These are phyloP conservation scores for Upupa epops DNA, from an alignment of 2,113 vertebrate species.

Conservation along the genomic window DNA sequence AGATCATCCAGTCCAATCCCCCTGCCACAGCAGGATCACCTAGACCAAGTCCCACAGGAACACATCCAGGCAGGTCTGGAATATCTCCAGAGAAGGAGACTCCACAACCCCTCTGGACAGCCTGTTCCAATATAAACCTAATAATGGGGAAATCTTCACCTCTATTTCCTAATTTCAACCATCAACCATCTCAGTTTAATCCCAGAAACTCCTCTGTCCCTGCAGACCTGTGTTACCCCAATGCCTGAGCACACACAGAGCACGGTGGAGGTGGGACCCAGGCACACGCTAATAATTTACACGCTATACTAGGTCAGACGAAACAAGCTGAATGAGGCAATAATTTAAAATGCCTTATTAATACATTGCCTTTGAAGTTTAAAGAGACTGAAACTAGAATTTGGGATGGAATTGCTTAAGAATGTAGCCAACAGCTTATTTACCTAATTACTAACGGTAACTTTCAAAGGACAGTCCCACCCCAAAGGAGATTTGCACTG, in stretches of 20 bases:
- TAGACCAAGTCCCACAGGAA: too few species aligned
- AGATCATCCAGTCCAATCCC: too few species aligned
- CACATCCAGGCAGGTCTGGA: too few species aligned
- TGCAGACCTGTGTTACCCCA: neutral
- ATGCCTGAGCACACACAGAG: accelerated
- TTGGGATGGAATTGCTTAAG: neutral
- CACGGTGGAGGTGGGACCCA: neutral
- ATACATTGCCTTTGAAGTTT: neutral
- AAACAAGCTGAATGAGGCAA: neutral
- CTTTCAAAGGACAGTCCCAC: neutral
- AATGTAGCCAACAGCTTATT: neutral
- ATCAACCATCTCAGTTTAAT: neutral
- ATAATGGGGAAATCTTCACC: neutral
- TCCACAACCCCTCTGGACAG: too few species aligned
- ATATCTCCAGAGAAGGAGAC: too few species aligned
- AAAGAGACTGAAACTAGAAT: neutral
- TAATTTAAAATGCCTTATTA: neutral
- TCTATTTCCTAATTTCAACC: neutral
- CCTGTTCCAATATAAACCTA: too few species aligned
- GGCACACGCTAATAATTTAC: neutral
- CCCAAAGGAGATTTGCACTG: neutral
- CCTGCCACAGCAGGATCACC: too few species aligned
- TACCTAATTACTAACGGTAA: neutral
- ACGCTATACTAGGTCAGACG: neutral
- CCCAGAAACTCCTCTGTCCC: neutral